Evolutionary conservation across 2,888 invertebrate species (phyloP).

Genomic region (Baccha elongata): DNA sequence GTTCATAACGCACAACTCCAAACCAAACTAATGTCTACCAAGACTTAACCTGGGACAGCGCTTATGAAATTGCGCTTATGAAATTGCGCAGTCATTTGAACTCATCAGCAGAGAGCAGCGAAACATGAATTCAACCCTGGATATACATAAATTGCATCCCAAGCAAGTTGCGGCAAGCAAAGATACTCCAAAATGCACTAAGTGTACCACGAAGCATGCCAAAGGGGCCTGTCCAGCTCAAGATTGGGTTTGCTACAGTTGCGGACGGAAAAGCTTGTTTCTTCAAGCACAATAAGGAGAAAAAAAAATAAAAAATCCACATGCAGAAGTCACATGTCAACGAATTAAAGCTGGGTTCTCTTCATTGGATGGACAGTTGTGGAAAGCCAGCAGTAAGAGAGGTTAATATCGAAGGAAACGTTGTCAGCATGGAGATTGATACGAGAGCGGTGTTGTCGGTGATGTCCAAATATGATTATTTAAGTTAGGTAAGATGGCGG

Average conservation of each 20-base stretch:
- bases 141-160: constrained; percentile 7
- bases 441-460: constrained; percentile 24
- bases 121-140: constrained; percentile 1
- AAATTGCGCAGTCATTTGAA: constrained; percentile 31
- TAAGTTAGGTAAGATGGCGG: constrained; percentile 17
- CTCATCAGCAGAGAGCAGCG: constrained; percentile 17
- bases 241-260: constrained; percentile 12
- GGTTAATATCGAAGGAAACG: constrained; percentile 4
- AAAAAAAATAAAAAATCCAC: not conserved
- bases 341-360: not conserved
- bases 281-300: not conserved
- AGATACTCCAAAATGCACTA: constrained; percentile 7
- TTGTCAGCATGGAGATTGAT: constrained; percentile 26
- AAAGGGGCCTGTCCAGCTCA: not conserved
- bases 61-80: too few relatives aligned
- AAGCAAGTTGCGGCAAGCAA: not conserved
- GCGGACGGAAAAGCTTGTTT: constrained; percentile 16
- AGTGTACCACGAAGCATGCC: constrained; percentile 22
- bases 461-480: constrained; percentile 11
- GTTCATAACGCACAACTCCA: constrained; percentile 12
- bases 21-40: constrained; percentile 34
- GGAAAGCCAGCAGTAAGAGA: not conserved
- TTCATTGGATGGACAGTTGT: constrained; percentile 1
- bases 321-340: not conserved
- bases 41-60: not conserved